These are phyloP conservation scores for Drosophila niveifrons DNA, from an alignment of 2,888 invertebrate genomes.

Conservation along the genomic window DNA sequence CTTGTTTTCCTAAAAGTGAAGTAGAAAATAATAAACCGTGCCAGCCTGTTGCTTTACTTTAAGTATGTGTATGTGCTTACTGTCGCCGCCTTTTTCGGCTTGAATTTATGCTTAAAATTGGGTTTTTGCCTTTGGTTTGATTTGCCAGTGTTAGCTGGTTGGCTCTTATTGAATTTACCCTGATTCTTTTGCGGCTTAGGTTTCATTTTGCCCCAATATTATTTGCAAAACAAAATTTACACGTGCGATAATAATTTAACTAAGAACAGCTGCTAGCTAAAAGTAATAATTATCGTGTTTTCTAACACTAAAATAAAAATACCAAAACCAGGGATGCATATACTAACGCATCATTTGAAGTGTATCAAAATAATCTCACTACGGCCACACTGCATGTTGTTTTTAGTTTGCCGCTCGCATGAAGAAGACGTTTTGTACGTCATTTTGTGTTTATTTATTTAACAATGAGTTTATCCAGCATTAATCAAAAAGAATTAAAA, in stretches of 20 bases:
- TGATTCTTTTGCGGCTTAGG: slow-evolving; percentile 39
- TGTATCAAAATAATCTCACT: background rate
- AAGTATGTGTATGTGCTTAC: slow-evolving; percentile 27
- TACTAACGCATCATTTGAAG: background rate
- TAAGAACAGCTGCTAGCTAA: slow-evolving; percentile 36
- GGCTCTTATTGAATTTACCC: slow-evolving; percentile 37
- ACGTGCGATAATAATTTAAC: slow-evolving; percentile 40
- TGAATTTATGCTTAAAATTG: slow-evolving; percentile 59
- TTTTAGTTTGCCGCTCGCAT: slow-evolving; percentile 21
- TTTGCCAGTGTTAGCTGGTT: slow-evolving; percentile 19
- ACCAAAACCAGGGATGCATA: background rate
- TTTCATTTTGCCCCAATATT: slow-evolving; percentile 44
- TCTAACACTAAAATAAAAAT: slow-evolving; percentile 18
- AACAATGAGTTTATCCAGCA: slow-evolving; percentile 67
- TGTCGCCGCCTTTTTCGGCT: slow-evolving; percentile 40
- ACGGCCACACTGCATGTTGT: background rate
- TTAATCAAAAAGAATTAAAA: slow-evolving; percentile 72
- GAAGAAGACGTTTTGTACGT: background rate
- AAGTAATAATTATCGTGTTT: background rate
- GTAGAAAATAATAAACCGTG: fast-evolving
- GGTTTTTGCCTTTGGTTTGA: slow-evolving; percentile 31
- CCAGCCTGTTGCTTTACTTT: background rate
- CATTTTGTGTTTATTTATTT: background rate
- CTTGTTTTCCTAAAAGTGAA: slow-evolving; percentile 48
- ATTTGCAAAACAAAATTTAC: slow-evolving; percentile 36